phyloP scores from a whole-genome alignment of 2,888 invertebrate species.

The Eupelmus urozonus region DNA sequence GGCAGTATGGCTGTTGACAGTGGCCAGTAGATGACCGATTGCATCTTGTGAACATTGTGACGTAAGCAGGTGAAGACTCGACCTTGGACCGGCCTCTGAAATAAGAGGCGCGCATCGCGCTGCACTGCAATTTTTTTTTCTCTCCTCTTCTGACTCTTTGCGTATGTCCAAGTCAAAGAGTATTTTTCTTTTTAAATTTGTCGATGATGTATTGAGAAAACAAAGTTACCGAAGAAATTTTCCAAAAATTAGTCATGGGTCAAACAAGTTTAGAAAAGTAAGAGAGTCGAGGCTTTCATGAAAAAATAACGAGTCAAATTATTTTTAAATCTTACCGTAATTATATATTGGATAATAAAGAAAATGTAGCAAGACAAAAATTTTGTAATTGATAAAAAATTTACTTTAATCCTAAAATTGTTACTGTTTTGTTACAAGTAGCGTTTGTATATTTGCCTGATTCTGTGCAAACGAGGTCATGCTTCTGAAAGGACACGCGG shows the following conservation, averaged over 20 bases:
- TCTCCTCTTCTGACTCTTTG: not conserved
- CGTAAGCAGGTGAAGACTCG: constrained; percentile 19
- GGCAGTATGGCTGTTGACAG: constrained; percentile 28
- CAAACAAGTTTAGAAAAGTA: too few relatives aligned
- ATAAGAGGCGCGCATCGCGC: not conserved
- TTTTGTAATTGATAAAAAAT: too few relatives aligned
- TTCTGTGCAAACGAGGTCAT: constrained; percentile 23
- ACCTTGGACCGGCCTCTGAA: constrained; percentile 28
- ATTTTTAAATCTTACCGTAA: too few relatives aligned
- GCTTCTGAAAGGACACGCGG: not conserved
- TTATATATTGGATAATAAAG: too few relatives aligned
- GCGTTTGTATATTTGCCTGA: not conserved
- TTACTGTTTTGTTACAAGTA: too few relatives aligned
- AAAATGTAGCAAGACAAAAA: too few relatives aligned
- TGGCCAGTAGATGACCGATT: constrained; percentile 16
- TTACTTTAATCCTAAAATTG: too few relatives aligned
- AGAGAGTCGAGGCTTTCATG: too few relatives aligned
- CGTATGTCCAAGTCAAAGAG: not conserved
- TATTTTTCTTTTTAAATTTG: not conserved
- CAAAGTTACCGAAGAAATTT: too few relatives aligned
- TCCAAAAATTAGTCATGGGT: too few relatives aligned
- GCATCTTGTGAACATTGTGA: constrained; percentile 18
- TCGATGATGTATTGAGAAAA: too few relatives aligned
- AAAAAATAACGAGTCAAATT: too few relatives aligned
- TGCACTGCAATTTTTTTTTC: not conserved